Evolutionary conservation across 2,797 vertebrate genomes (phyloP), one percentile per base, ranked within the genome.

Genomic region (Dendrocincla fuliginosa): DNA sequence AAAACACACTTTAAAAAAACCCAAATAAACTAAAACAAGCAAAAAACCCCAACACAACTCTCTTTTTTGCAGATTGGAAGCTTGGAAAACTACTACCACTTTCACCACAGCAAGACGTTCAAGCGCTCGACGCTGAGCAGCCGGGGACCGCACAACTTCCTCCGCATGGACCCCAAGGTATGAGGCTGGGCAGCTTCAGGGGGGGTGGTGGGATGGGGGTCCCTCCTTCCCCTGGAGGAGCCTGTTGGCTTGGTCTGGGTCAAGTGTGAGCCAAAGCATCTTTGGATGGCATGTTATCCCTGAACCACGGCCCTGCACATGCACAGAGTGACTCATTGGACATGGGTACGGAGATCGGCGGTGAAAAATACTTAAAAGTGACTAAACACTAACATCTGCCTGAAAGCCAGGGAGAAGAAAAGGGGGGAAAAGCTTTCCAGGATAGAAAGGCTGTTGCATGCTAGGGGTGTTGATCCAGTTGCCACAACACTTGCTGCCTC

Each of bases 131-230:
- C 98, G 0, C 97, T 98, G 90, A 97, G 98, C 84, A 98, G 98
- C 71, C 97, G 98, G 80, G 99, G 99, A 12, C 97, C 98, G 0
- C 99, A 99, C 98, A 98, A 96, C 95, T 99, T 99, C 96, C 98
- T 99, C 81, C 98, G 98, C 76, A 98, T 99, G 99, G 99, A 99
- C 93, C 98, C 99, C 50, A 97, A 99, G 98, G 99, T 99, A 98
- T 0, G 0, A 50, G 17, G 41, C 68, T 2, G 39, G 67, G 59
- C 65, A 52, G n/a, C 59, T 22, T 0, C 39, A 14, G 39, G 0
- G 0, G 63, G 17, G 4, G 0, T 6, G 7, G 3, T 6, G 47
- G 56, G 20, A 8, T 35, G 44, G 22, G 12, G 15, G 6, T 73
- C 55, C 18, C 35, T 6, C 3, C 24, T 57, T 50, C 23, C 17